Evolutionary conservation across 2,797 vertebrate species (phyloP).

Genomic region (Spinibarbus caldwelli): DNA sequence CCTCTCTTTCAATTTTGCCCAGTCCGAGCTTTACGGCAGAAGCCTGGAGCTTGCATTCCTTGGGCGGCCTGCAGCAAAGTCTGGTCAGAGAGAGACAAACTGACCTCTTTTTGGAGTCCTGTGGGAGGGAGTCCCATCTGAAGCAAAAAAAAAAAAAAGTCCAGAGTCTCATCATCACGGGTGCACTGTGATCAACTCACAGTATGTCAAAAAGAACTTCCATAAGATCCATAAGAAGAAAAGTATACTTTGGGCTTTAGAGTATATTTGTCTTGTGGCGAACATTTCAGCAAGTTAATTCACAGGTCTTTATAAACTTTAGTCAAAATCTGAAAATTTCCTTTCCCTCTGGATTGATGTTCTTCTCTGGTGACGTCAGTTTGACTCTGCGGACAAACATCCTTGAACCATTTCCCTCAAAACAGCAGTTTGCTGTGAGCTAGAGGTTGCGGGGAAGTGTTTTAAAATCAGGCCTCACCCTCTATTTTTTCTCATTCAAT

Average conservation of each 20-base stretch:
- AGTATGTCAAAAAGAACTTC: too few species aligned
- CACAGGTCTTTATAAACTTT: not conserved
- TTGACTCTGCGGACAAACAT: not conserved
- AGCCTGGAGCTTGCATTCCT: slow-evolving; percentile 35
- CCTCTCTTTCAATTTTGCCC: slow-evolving; percentile 50
- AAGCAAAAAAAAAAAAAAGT: too few species aligned
- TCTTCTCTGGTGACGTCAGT: not conserved
- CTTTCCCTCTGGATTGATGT: not conserved
- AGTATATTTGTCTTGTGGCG: not conserved
- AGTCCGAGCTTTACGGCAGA: slow-evolving; percentile 62
- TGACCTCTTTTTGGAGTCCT: slow-evolving; percentile 43
- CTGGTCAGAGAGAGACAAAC: slow-evolving; percentile 40
- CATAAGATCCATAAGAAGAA: too few species aligned
- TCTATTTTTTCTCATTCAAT: not conserved
- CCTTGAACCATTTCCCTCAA: not conserved
- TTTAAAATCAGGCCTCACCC: not conserved
- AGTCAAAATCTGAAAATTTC: not conserved
- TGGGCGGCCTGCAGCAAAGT: slow-evolving; percentile 8
- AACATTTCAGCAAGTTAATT: not conserved
- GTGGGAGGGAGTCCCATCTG: not conserved
- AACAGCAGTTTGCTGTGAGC: not conserved
- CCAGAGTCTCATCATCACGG: too few species aligned
- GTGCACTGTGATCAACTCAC: too few species aligned
- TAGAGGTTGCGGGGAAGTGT: not conserved
- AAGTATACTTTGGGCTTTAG: not conserved